A percentile compares a stretch with the other conserved stretches of the same genome.
Conservation (phyloP, 1,140 invertebrate species). For the Pemphigus obesinymphae region DNA sequence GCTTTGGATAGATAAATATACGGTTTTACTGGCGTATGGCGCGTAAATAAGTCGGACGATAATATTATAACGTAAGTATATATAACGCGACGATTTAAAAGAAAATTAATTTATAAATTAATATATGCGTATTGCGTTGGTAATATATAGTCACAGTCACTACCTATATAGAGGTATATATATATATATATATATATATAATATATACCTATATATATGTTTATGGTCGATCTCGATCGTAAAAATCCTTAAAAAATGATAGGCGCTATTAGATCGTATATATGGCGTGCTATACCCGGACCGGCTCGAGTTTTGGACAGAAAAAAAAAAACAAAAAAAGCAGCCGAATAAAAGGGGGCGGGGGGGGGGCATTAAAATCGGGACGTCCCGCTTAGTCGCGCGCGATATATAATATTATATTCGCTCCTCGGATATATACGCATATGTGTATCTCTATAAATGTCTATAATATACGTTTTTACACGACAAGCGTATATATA, state of each 20-base stretch:
- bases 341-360: too few species aligned
- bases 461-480: neutral
- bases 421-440: neutral
- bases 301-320: neutral
- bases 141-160: too few species aligned
- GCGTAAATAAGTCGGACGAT: neutral
- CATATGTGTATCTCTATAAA: too few species aligned
- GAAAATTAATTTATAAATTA: neutral
- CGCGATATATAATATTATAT: neutral
- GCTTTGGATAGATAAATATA: neutral
- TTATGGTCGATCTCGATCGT: neutral
- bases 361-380: too few species aligned
- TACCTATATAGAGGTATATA: too few species aligned
- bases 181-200: too few species aligned
- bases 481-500: too few species aligned
- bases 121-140: neutral
- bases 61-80: too few species aligned
- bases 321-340: neutral
- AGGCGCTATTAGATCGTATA: neutral
- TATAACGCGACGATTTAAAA: neutral
- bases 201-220: neutral
- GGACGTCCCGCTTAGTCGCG: conserved; percentile 19
- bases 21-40: neutral
- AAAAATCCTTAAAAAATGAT: neutral
- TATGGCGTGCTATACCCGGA: neutral